Evolutionary conservation across 2,113 vertebrate genomes (phyloP).

Genomic region (Dunckerocampus dactyliophorus): DNA sequence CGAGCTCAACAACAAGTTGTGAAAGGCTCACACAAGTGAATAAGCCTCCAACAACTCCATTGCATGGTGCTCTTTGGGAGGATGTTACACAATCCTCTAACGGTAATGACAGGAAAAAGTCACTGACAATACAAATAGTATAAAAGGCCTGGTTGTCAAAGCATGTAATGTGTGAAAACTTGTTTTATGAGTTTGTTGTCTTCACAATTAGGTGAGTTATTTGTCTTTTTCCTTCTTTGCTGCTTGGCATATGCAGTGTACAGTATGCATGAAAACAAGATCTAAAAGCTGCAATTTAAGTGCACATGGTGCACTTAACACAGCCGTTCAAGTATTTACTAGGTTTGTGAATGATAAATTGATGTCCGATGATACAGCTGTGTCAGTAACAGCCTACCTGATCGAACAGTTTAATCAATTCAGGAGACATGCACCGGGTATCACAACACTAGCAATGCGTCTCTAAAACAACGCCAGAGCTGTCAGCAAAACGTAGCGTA

Average conservation of each 20-base stretch:
- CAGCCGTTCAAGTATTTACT: background rate
- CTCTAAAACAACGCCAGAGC: no score
- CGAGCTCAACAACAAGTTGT: conserved; percentile 12
- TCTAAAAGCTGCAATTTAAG: background rate
- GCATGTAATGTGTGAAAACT: background rate
- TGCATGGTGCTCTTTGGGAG: conserved; percentile 31
- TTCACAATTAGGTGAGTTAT: background rate
- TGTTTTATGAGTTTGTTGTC: background rate
- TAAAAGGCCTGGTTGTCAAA: background rate
- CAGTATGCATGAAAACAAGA: background rate
- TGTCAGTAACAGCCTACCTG: no score
- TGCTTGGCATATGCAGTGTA: background rate
- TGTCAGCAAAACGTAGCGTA: no score
- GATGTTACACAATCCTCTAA: conserved; percentile 58
- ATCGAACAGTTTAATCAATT: no score
- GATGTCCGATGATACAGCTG: no score
- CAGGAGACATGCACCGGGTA: no score
- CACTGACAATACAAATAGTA: background rate
- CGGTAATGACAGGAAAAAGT: conserved; percentile 24
- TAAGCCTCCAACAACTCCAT: conserved; percentile 1
- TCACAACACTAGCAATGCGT: no score
- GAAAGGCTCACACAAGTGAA: background rate
- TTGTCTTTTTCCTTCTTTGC: background rate
- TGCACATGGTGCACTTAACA: background rate
- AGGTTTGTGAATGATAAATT: no score